A percentile compares a stretch with the other conserved stretches of the same genome.
These are phyloP conservation scores for Aix galericulata DNA, from an alignment of 2,113 vertebrate species.

Conservation along the genomic window DNA sequence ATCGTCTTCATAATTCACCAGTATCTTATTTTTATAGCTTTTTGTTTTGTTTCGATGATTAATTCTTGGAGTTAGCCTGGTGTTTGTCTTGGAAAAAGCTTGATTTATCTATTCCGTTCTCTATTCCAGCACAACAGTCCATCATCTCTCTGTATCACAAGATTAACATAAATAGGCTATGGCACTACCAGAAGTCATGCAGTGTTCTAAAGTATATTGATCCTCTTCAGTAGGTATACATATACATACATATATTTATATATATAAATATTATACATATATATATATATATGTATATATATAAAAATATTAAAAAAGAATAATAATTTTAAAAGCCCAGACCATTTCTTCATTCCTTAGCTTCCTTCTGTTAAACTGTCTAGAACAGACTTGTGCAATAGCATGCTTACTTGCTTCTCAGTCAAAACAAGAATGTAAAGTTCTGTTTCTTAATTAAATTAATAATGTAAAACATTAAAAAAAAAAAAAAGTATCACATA, in stretches of 20 bases:
- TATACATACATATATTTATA: no score
- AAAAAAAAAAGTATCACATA: background rate
- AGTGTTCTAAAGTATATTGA: background rate
- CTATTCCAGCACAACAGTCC: background rate
- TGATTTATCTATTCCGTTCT: background rate
- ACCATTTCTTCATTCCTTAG: background rate
- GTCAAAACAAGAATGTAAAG: background rate
- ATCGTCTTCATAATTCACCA: background rate
- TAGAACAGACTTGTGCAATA: background rate
- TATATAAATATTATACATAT: no score
- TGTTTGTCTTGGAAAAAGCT: background rate
- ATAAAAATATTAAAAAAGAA: background rate
- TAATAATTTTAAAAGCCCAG: background rate
- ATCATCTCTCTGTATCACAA: fast-evolving
- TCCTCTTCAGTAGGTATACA: background rate
- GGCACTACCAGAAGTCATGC: background rate
- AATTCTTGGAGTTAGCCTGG: background rate
- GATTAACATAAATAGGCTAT: background rate
- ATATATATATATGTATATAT: no score
- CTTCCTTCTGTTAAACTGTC: background rate
- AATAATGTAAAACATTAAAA: background rate
- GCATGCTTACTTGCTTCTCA: background rate
- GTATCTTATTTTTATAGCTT: background rate
- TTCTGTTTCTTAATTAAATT: background rate
- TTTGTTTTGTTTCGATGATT: background rate